Conservation (phyloP, 2,113 vertebrate genomes). For the Mystacornis crossleyi region DNA sequence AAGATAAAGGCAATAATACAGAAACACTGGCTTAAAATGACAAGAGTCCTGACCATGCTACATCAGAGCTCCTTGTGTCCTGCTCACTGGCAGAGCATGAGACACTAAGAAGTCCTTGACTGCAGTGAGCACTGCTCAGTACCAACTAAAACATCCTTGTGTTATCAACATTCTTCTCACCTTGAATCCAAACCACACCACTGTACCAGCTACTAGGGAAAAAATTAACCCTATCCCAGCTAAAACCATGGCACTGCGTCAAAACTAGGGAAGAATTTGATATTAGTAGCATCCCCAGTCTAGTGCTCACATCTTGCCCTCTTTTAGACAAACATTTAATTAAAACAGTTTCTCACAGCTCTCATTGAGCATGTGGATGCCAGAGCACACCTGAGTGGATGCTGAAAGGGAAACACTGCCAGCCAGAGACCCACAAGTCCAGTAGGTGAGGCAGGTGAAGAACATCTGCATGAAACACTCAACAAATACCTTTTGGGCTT, state of each 20-base stretch:
- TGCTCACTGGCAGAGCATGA: background rate
- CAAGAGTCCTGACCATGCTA: background rate
- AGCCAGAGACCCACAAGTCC: background rate
- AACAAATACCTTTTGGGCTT: background rate
- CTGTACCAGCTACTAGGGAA: background rate
- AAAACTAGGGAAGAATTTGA: background rate
- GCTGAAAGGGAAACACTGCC: background rate
- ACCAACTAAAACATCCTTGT: background rate
- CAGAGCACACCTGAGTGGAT: background rate
- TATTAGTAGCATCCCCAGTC: background rate
- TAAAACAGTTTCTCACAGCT: background rate
- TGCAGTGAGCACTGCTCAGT: background rate
- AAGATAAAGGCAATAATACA: background rate
- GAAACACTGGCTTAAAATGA: background rate
- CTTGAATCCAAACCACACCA: background rate
- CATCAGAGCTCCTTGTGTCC: background rate
- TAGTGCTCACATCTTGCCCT: background rate
- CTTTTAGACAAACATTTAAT: background rate
- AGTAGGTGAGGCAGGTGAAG: background rate
- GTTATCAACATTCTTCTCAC: background rate
- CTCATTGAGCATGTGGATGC: background rate
- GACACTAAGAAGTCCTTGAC: background rate
- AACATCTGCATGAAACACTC: rapidly evolving
- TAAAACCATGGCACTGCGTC: background rate
- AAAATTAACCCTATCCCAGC: background rate